Base-by-base conservation (phyloP, 2,797 vertebrate genomes). In the Cossypha heuglini region DNA sequence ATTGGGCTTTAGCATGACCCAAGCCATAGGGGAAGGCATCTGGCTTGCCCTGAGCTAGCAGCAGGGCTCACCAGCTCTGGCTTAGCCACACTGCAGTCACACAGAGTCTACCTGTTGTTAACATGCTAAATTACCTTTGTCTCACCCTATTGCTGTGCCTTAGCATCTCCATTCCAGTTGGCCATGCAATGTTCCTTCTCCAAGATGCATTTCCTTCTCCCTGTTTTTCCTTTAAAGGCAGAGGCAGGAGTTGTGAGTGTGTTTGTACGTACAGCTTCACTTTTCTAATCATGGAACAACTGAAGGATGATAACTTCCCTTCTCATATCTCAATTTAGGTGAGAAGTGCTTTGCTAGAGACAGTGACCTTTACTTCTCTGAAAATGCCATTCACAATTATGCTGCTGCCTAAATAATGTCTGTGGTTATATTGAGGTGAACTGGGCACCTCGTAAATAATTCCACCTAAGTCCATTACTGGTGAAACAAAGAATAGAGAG, bases 381-480 rank as follows among this genome's bases (percentile, higher is more conserved):
- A 62, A 97, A 94, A 93, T 82, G n/a, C 87, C 94, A 25, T 79
- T 94, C 86, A 91, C 71, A 95, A 76, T 96, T 94, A 93, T 92
- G 52, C 15, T 0, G 0, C 83, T 95, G 86, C 88, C 90, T 94
- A 95, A 95, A 93, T 94, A 93, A 91, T 64, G 35, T 91, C 92
- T 86, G 69, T 81, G 37, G 85, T 86, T 95, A 88, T 95, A 90
- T 28, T 80, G 88, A 93, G 86, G 81, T 95, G 88, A 95, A 80
- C 42, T 71, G 66, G 52, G 61, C 64, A 68, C 72, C 92, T 93
- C 26, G 2, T 97, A 97, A 95, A 96, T 91, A 91, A 90, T 86
- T 80, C 59, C 33, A 45, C 71, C 75, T 51, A 80, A 87, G 83
- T 80, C 81, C 78, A 74, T 96, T 92, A 89, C 72, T 55, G n/a